phyloP scores from a whole-genome alignment of 1,140 invertebrate genomes.

The Zaprionus davidi region DNA sequence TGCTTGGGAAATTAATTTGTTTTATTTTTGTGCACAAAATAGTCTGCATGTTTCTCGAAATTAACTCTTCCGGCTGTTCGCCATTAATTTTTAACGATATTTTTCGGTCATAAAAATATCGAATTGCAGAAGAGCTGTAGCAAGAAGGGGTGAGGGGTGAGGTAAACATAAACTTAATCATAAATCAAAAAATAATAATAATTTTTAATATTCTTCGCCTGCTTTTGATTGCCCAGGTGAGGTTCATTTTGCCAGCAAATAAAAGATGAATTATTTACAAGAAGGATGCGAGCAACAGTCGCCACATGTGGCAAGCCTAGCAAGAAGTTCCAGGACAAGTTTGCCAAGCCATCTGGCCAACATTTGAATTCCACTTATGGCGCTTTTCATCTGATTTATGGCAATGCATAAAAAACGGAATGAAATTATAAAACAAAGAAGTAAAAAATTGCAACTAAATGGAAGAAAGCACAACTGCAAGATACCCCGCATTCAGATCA shows the following conservation, averaged over 20 bases:
- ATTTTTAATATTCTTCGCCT: slow-evolving; percentile 32
- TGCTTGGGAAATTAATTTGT: neutral
- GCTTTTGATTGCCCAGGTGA: slow-evolving; percentile 37
- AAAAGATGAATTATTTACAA: slow-evolving; percentile 55
- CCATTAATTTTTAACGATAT: slow-evolving; percentile 31
- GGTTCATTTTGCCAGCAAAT: slow-evolving; percentile 41
- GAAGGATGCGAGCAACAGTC: slow-evolving; percentile 19
- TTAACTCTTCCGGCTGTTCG: slow-evolving; percentile 2
- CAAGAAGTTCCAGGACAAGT: slow-evolving; percentile 30
- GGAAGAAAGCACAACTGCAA: neutral
- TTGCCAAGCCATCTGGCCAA: slow-evolving; percentile 43
- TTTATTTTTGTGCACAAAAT: neutral
- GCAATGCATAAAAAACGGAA: slow-evolving; percentile 27
- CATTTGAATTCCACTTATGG: slow-evolving; percentile 44
- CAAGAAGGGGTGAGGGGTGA: neutral
- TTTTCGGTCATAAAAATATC: slow-evolving; percentile 31
- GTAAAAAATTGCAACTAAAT: neutral
- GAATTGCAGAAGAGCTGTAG: neutral
- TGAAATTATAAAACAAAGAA: slow-evolving; percentile 29
- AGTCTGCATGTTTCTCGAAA: neutral
- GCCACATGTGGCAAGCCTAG: slow-evolving; percentile 42
- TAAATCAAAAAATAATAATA: slow-evolving; percentile 57
- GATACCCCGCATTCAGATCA: neutral
- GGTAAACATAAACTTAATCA: slow-evolving; percentile 28
- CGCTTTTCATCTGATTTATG: slow-evolving; percentile 49